Percentiles rank a stretch among this genome's conserved stretches.
phyloP scores from a whole-genome alignment of 1,140 invertebrate genomes.

The Archivesica marissinica region DNA sequence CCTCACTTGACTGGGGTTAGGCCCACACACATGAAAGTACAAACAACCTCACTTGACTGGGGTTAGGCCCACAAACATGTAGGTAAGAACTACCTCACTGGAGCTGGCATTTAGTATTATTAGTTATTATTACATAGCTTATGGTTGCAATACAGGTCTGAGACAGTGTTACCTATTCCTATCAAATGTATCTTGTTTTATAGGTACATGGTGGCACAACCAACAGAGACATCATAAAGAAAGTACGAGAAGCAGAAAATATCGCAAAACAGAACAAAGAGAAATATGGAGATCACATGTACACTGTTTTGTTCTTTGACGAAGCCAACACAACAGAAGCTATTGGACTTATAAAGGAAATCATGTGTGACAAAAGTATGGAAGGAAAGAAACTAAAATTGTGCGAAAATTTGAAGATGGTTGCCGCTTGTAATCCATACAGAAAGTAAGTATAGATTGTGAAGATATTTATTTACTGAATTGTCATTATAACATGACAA shows the following conservation, averaged over 20 bases:
- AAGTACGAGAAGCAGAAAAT: slow-evolving; percentile 67
- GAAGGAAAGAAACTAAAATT: slow-evolving; percentile 63
- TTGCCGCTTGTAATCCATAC: slow-evolving; percentile 79
- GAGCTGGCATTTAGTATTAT: no score
- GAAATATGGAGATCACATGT: slow-evolving; percentile 3
- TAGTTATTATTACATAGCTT: no score
- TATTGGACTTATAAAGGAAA: slow-evolving; percentile 80
- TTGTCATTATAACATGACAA: no score
- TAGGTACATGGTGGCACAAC: slow-evolving; percentile 81
- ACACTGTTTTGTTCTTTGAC: slow-evolving; percentile 74
- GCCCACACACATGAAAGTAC: no score
- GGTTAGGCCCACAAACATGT: no score
- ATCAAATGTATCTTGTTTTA: not conserved
- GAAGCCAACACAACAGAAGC: slow-evolving; percentile 81
- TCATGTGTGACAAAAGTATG: slow-evolving; percentile 77
- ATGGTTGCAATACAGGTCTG: no score
- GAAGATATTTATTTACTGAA: no score
- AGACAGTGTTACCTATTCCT: no score
- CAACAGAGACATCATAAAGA: slow-evolving; percentile 69
- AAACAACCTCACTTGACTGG: no score
- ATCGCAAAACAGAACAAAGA: slow-evolving; percentile 13
- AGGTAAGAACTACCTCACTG: no score
- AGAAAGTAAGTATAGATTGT: slow-evolving; percentile 76
- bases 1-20: no score
- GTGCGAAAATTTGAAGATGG: slow-evolving; percentile 64